These are phyloP conservation scores for Galeopsomyia nigrocyanea DNA, from an alignment of 2,888 invertebrate genomes.

Conservation along the genomic window DNA sequence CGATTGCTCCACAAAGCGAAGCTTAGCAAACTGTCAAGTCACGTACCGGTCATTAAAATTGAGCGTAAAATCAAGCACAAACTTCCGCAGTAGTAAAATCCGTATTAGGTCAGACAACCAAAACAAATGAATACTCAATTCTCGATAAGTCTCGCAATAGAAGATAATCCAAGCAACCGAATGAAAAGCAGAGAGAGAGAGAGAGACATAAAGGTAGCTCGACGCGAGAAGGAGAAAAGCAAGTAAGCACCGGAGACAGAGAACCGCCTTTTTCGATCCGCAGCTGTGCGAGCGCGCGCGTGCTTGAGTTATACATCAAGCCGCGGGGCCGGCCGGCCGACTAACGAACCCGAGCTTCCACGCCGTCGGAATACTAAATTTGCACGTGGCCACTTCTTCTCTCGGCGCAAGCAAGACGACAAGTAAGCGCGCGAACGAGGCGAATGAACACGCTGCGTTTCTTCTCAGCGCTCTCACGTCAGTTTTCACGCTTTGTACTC, in stretches of 20 bases:
- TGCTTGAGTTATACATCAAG: slow-evolving; percentile 24
- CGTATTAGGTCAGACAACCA: too few species aligned
- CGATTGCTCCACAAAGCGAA: too few species aligned
- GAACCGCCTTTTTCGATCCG: too few species aligned
- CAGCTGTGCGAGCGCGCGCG: background rate
- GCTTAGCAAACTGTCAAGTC: too few species aligned
- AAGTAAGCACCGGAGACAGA: too few species aligned
- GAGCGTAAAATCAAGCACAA: too few species aligned
- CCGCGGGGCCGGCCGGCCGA: slow-evolving; percentile 13
- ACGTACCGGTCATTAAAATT: too few species aligned
- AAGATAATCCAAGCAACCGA: background rate
- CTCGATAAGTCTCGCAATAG: too few species aligned
- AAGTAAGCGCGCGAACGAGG: too few species aligned
- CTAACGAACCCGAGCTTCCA: slow-evolving; percentile 58
- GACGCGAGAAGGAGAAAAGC: slow-evolving; percentile 22
- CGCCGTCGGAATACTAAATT: slow-evolving; percentile 61
- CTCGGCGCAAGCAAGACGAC: slow-evolving; percentile 44
- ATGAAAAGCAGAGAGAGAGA: background rate
- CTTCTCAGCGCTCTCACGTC: background rate
- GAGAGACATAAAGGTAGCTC: slow-evolving; percentile 1
- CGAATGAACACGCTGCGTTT: background rate
- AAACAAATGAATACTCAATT: too few species aligned
- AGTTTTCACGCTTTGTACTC: background rate
- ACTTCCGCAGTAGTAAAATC: too few species aligned
- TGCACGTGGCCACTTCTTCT: slow-evolving; percentile 40